Percentiles rank a stretch among this genome's conserved stretches.
phyloP scores from a whole-genome alignment of 2,888 invertebrate genomes.

The Drosophila ezoana region DNA sequence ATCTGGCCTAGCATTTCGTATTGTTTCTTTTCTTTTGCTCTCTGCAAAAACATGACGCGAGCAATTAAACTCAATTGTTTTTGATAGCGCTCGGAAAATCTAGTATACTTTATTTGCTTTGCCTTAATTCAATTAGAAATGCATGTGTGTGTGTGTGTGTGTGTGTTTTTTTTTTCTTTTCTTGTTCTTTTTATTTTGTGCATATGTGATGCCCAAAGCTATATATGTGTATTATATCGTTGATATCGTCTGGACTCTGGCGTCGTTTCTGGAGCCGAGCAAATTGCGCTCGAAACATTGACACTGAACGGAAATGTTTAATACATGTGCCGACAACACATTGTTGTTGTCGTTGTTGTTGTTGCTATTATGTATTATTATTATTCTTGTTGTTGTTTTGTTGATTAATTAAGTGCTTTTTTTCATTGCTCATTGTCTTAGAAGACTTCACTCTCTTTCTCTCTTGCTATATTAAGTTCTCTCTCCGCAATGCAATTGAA shows the following conservation, averaged over 20 bases:
- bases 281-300: conserved; percentile 82
- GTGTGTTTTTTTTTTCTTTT: conserved; percentile 1
- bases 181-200: conserved; percentile 19
- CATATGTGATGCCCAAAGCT: conserved; percentile 35
- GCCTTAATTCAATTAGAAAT: conserved; percentile 81
- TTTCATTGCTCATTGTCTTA: conserved; percentile 57
- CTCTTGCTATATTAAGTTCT: conserved; percentile 1
- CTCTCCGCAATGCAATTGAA: conserved; percentile 35
- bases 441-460: conserved; percentile 20
- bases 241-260: conserved; percentile 55
- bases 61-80: conserved; percentile 82
- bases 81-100: conserved; percentile 67
- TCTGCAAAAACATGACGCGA: conserved; percentile 59
- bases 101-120: conserved; percentile 66
- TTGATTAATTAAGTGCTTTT: conserved; percentile 75
- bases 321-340: conserved; percentile 79
- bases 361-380: conserved; percentile 56
- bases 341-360: conserved; percentile 39
- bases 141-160: conserved; percentile 17
- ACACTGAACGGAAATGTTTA: conserved; percentile 85
- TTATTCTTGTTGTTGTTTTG: conserved; percentile 40
- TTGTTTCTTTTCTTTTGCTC: conserved; percentile 4
- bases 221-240: conserved; percentile 35
- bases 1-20: conserved; percentile 23
- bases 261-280: conserved; percentile 60